Evolutionary conservation across 2,113 vertebrate genomes (phyloP), one percentile per base, ranked within the genome.

Genomic region (Apteryx mantelli): DNA sequence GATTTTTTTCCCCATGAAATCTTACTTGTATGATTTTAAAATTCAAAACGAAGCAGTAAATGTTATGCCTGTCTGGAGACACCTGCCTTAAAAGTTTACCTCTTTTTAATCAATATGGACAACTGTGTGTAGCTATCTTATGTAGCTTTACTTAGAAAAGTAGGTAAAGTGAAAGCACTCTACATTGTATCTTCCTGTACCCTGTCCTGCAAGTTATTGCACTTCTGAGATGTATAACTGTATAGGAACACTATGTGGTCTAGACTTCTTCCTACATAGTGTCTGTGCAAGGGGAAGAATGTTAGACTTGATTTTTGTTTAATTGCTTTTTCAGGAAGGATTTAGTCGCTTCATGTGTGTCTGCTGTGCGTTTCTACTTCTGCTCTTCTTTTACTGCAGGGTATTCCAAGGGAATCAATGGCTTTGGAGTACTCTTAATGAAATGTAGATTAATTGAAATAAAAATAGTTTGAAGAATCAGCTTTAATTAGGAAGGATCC

Each of bases 301-400:
- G 0, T 60, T 76, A 52, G 18, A 38, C 4, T 2, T 5, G 4
- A 32, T 7, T 66, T 63, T 4, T 25, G 2, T 68, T 32, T 56
- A 83, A 63, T 56, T 15, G 61, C 4, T 55, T 79, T 73, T 40
- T 60, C 30, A 4, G 40, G 7, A 71, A 68, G 9, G 32, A 63
- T 77, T 34, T 61, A 20, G 6, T 60, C 0, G 1, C 19, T 46
- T 88, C 11, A 13, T 52, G 13, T 3, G 1, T 52, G 4, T 16
- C 9, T 3, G 1, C 15, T 82, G 5, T 63, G 12, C 38, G 26
- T 77, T 86, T 65, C 16, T 13, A 32, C 5, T 1, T 88, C 53
- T 65, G 60, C 16, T 65, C 32, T 6, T 38, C 46, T 46, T 76
- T 88, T 50, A 73, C 17, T 83, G 25, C 5, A 22, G 80, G 71